A percentile compares a stretch with the other conserved stretches of the same genome.
These are phyloP conservation scores for Drosophila navojoa DNA, from an alignment of 1,140 invertebrate species.

Conservation along the genomic window DNA sequence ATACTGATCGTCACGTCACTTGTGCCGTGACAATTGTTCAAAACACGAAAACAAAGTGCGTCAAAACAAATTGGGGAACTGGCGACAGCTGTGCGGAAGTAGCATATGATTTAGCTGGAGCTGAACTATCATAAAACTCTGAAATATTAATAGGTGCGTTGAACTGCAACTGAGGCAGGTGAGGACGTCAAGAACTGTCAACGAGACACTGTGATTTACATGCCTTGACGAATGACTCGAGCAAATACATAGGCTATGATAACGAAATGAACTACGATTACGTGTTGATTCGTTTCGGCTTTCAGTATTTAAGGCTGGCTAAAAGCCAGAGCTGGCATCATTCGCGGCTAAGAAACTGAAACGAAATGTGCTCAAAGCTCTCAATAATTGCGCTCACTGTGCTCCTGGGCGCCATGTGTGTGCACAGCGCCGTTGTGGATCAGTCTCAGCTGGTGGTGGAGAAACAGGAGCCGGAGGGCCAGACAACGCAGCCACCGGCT, in stretches of 20 bases:
- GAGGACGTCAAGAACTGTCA: constrained; percentile 43
- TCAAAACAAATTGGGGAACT: constrained; percentile 15
- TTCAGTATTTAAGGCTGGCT: constrained; percentile 60
- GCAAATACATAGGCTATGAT: constrained; percentile 55
- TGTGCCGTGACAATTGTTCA: constrained; percentile 26
- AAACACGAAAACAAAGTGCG: neutral
- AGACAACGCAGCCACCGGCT: neutral
- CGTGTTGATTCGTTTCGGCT: constrained; percentile 37
- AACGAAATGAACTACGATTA: constrained; percentile 35
- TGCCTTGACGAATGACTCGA: constrained; percentile 58
- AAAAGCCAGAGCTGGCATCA: constrained; percentile 31
- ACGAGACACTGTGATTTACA: constrained; percentile 62
- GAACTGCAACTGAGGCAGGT: constrained; percentile 62
- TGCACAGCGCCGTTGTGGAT: constrained; percentile 47
- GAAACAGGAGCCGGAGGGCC: constrained; percentile 26
- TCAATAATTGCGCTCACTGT: constrained; percentile 26
- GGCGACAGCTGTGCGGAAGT: constrained; percentile 47
- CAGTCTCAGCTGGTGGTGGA: constrained; percentile 54
- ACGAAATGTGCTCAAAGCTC: constrained; percentile 62
- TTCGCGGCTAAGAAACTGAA: constrained; percentile 41
- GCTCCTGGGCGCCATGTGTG: constrained; percentile 14
- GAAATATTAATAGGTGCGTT: constrained; percentile 51
- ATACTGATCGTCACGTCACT: neutral
- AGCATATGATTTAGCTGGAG: constrained; percentile 46
- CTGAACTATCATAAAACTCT: constrained; percentile 23